Evolutionary conservation across 2,797 vertebrate genomes (phyloP), one percentile per base, ranked within the genome.

Genomic region (Trachurus trachurus): DNA sequence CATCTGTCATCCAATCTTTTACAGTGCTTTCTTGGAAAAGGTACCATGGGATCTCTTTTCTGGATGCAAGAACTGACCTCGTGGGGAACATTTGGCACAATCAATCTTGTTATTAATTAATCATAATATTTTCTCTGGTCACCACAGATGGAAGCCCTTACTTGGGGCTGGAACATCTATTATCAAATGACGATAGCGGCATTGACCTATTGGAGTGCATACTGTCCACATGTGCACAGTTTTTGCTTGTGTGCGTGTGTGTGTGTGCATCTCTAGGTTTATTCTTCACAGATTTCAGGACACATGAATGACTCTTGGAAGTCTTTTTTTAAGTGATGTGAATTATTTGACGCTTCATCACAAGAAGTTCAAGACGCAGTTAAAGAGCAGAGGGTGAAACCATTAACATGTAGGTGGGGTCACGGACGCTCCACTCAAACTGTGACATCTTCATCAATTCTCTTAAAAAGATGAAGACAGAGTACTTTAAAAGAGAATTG

Each of bases 91-190:
- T 93, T 91, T 93, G 87, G 90, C 90, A 53, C 89, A 89, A 92
- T 94, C 91, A 89, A 86, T 90, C 87, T 73, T 76, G 80, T 87
- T 89, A 86, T 91, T 92, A 92, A 92, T 94, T 91, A 91, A 93
- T 93, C 90, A 91, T 75, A 89, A 88, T 88, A 86, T 90, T 92
- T 92, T 87, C 86, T 87, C 85, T 81, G 74, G 74, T 87, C 76
- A 78, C 82, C 82, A 82, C 88, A 91, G 85, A 89, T 90, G 88
- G 88, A 91, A 89, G 71, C 72, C 71, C 80, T 92, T 78, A 71
- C 50, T 64, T 17, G 9, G 72, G 54, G 68, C 82, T 86, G 90
- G 85, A 88, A 88, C 83, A 80, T 90, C 83, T 76, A 88, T 87
- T 90, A 91, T 91, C 78, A 84, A 67, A 89, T 87, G 82, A 84